Evolutionary conservation across 1,140 invertebrate genomes (phyloP), one percentile per base, ranked within the genome.

Genomic region (Oscheius sp.): DNA sequence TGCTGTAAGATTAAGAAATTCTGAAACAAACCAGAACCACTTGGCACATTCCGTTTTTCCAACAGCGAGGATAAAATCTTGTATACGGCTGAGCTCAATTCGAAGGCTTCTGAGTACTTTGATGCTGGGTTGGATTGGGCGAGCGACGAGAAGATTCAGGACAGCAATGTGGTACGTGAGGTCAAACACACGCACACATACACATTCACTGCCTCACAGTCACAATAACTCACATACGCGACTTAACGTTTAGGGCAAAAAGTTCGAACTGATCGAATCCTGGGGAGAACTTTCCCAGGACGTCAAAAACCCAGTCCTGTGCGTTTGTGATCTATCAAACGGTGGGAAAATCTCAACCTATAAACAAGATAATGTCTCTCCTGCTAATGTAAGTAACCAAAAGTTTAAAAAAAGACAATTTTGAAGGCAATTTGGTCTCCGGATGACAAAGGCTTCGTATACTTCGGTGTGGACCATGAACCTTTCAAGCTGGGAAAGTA

Each of bases 271-370:
- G 78, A 87, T 87, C 64, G 90, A 92, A 81, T 90, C 91, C 74
- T 45, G 42, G 42, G 93, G 93, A 34, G 93, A 95, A 85, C 90
- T 91, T 83, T 80, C 93, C 58, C 88, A 89, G 55, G 90, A 90
- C 2, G 91, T 91, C 82, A 87, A 89, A 68, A 85, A 88, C 61
- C 90, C 91, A 1, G 88, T 91, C 0, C 80, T 93, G 2, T 91
- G 90, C 20, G 82, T 93, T 2, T 88, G 91, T 69, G 88, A 93
- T 75, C 79, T 91, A 0, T 85, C 88, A 0, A 86, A 85, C 3
- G 90, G 65, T 79, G 49, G 87, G 29, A 85, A 77, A n/a, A 79
- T 86, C 2, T 68, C 87, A 31, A 80, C 86, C 10, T 84, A 89
- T 26, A 83, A 92, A 38, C 90, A 91, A 0, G 88, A 90, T 34